phyloP scores from a whole-genome alignment of 2,113 vertebrate genomes.

The Micromys minutus region DNA sequence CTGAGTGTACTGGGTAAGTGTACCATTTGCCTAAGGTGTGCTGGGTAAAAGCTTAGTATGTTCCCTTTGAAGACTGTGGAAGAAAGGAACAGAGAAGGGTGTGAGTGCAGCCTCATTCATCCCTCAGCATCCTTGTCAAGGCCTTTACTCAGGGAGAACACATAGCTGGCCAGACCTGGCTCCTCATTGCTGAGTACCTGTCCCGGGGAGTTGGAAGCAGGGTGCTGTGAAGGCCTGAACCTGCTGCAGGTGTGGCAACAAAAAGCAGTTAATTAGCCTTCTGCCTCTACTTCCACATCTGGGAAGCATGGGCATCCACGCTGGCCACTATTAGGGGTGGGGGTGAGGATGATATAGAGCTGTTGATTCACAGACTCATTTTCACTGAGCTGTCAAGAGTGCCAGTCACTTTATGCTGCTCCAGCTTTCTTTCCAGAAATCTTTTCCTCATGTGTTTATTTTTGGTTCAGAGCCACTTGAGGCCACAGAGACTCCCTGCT shows the following conservation, averaged over 20 bases:
- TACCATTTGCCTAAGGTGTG: neutral
- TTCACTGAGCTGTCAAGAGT: fast-evolving
- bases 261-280: neutral
- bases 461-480: neutral
- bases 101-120: neutral
- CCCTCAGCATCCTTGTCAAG: neutral
- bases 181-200: neutral
- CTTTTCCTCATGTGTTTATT: neutral
- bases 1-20: neutral
- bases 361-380: neutral
- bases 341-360: neutral
- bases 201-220: neutral
- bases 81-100: neutral
- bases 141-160: no score
- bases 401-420: fast-evolving
- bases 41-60: fast-evolving
- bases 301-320: fast-evolving
- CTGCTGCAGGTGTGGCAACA: no score
- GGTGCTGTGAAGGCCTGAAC: neutral
- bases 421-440: neutral
- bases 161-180: neutral
- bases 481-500: neutral
- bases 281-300: neutral
- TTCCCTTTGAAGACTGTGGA: neutral
- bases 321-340: fast-evolving